Conservation (phyloP, 2,113 vertebrate species). For the Macrotis lagotis region DNA sequence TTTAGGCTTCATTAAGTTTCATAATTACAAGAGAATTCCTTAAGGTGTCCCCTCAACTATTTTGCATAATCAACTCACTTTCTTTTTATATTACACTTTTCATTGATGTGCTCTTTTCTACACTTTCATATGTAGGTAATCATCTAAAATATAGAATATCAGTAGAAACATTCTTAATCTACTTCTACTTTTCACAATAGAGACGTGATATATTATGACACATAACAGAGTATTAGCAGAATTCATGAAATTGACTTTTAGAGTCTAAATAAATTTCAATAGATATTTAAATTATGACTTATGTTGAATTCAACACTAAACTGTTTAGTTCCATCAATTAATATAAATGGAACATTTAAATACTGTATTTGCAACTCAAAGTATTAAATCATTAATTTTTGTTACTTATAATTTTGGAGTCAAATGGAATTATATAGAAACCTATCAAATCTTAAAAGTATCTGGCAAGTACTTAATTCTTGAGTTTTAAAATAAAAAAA, state of each 20-base stretch:
- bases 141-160: background rate
- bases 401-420: background rate
- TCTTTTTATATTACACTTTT: background rate
- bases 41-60: background rate
- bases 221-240: background rate
- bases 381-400: background rate
- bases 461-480: background rate
- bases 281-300: background rate
- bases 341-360: background rate
- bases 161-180: background rate
- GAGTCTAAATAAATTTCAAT: background rate
- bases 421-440: background rate
- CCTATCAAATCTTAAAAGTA: background rate
- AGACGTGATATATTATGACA: too few relatives aligned
- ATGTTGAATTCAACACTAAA: background rate
- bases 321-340: background rate
- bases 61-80: background rate
- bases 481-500: background rate
- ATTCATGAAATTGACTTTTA: background rate
- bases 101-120: background rate
- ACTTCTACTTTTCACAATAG: too few relatives aligned
- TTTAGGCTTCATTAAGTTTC: too few relatives aligned
- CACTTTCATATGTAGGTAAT: background rate
- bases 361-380: background rate
- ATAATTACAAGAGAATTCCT: too few relatives aligned